Percentiles rank a stretch among this genome's conserved stretches.
Evolutionary conservation across 2,797 vertebrate genomes (phyloP).

Genomic region (Falco columbarius): DNA sequence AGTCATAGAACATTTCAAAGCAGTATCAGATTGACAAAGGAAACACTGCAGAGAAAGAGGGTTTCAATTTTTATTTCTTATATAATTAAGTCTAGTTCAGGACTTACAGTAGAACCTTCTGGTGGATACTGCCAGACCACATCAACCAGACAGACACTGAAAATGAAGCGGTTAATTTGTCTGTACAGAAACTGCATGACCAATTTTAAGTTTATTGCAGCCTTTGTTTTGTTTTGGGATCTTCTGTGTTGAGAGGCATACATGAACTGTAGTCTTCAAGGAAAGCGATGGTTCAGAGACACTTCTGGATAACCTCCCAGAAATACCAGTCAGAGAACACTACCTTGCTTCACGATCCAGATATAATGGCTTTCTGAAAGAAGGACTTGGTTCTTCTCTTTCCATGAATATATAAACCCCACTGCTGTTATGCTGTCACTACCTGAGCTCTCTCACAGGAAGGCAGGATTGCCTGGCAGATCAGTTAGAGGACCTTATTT

Average conservation of each 20-base stretch:
- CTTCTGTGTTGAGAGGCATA: background rate
- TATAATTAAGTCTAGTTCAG: background rate
- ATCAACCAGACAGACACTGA: background rate
- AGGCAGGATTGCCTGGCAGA: background rate
- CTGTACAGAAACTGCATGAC: background rate
- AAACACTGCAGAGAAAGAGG: background rate
- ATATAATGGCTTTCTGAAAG: background rate
- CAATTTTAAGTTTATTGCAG: background rate
- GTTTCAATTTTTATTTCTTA: background rate
- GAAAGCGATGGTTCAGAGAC: background rate
- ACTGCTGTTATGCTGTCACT: background rate
- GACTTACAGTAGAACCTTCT: background rate
- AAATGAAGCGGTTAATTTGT: background rate
- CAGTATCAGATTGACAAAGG: background rate
- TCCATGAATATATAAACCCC: background rate
- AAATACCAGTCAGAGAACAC: background rate
- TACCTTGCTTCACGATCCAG: background rate
- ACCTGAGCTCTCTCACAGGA: background rate
- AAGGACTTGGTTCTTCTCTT: background rate
- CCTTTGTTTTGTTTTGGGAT: background rate
- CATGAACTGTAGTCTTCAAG: background rate
- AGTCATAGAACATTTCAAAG: background rate
- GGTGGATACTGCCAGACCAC: background rate
- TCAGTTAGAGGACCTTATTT: background rate
- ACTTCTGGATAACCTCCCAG: background rate